Base-by-base conservation (phyloP, 2,113 vertebrate genomes). In the Apodemus speciosus region DNA sequence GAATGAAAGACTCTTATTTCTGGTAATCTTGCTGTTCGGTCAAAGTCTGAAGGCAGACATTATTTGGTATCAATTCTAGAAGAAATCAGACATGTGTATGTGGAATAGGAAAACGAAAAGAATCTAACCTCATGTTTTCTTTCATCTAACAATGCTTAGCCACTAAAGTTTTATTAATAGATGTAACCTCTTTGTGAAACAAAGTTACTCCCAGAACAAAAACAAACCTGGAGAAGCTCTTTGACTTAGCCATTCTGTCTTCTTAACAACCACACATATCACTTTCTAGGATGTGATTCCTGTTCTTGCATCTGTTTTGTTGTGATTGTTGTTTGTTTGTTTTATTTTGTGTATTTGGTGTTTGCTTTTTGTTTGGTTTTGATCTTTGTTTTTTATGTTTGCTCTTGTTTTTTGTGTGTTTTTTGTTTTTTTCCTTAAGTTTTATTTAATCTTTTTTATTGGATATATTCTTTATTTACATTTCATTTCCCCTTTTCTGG, bases 11-110 rank as follows among this genome's bases (percentile, higher is more conserved):
- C 15, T 86, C 9, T 8, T 1, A 46, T 60, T 56, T 56, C 1
- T 40, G 21, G 6, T 35, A 8, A 68, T 51, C 2, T 1, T 0
- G 3, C 0, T 2, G 6, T 66, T 76, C 80, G 62, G 25, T 10
- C 23, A n/a, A 60, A 20, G 6, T 68, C 18, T 2, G 30, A 68
- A n/a, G 6, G 0, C 4, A 62, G 49, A 30, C 3, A 18, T 90
- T 88, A 3, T 21, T 5, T 10, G 14, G 40, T 51, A 18, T 4
- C 10, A 40, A 43, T 88, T 35, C 14, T 64, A 40, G 64, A 72
- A 96, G n/a, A 84, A 83, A 87, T 14, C 2, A 1, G 5, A 75
- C 4, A 14, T 0, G 35, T 38, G 3, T 1, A 23, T 4, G 35
- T 32, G 43, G 2, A 56, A 25, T n/a, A 18, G 11, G 2, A 64